Base-by-base conservation (phyloP, 2,797 vertebrate genomes). In the Hylomyscus alleni region DNA sequence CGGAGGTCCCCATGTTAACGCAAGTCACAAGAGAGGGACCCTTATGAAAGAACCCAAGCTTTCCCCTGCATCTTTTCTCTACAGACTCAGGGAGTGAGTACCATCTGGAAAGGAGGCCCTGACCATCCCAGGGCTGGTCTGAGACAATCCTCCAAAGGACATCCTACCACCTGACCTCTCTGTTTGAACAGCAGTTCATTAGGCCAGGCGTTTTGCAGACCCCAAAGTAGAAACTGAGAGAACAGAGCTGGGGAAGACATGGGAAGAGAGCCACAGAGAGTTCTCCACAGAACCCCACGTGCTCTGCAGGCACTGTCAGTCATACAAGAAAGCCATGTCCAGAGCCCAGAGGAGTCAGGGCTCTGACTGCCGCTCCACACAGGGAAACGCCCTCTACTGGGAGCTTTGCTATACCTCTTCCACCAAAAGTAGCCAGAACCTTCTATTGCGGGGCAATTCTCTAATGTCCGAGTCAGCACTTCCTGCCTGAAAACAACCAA, bases 71-170 rank as follows among this genome's bases (percentile, higher is more conserved):
- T 52, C 37, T 58, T n/a, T 52, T 0, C 0, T 34, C 9, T 4
- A 2, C 1, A 2, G 34, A 8, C 20, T 9, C 29, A 2, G 17
- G 1, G 1, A 65, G 20, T 50, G 4, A 56, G 20, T 0, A 0
- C 15, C 6, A 0, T 40, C 37, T 44, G 10, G 11, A 2, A 37
- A 17, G 13, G 0, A 0, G 56, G 58, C 37, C 10, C 29, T 1
- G 0, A 8, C 22, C 37, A 4, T 22, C 0, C 44, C 34, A 47
- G 9, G 37, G 54, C 50, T 13, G 1, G 37, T 50, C 1, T 26
- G 47, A 80, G 75, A 9, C 12, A 17, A 15, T 56, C 80, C n/a
- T 24, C 12, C 62, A 19, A 7, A 19, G 2, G 20, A 34, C 8
- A 47, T 0, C 13, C 50, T 19, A 14, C 37, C 0, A 8, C 72